Base-by-base conservation (phyloP, 2,888 invertebrate genomes). In the Lycophotia porphyrea region DNA sequence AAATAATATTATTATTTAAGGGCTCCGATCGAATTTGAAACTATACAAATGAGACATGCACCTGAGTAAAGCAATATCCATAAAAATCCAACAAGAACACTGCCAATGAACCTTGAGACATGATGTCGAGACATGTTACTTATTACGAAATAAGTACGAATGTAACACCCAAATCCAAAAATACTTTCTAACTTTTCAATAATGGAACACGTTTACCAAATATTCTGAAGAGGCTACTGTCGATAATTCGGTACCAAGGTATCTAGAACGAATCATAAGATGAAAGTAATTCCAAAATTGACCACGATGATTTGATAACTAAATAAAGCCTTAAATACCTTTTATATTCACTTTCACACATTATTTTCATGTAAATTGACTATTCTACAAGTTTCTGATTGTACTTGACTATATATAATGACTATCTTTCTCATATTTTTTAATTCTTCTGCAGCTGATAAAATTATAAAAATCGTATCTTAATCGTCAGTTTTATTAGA, bases 171-270 rank as follows among this genome's bases (percentile, higher is more conserved):
- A 58, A 52, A 36, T 27, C 31, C 3, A 31, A 49, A 61, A 79
- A 63, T 61, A 66, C 74, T 80, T 74, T 81, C 76, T 75, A 70
- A 74, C 47, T 81, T 47, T 47, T 75, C 27, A 44, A 34, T 81
- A 68, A 15, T 39, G 47, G 31, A 70, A 80, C 69, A 58, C 34
- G 65, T 70, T 75, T 66, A 74, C 34, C 13, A 66, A 81, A 74
- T 74, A 67, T 31, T 64, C 11, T n/a, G 39, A 42, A 49, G 44
- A 63, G 21, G 2, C 27, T 55, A 55, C 27, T 27, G 15, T 24
- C 18, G 5, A 7, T 18, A n/a, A n/a, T n/a, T n/a, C n/a, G 8
- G 31, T 18, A 58, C 31, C 15, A 52, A 42, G 18, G 8, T 58
- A 58, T 58, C 31, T 49, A 31, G 24, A 7, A 36, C 15, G 18